phyloP scores from a whole-genome alignment of 2,888 invertebrate genomes.

The Sycophila texana region DNA sequence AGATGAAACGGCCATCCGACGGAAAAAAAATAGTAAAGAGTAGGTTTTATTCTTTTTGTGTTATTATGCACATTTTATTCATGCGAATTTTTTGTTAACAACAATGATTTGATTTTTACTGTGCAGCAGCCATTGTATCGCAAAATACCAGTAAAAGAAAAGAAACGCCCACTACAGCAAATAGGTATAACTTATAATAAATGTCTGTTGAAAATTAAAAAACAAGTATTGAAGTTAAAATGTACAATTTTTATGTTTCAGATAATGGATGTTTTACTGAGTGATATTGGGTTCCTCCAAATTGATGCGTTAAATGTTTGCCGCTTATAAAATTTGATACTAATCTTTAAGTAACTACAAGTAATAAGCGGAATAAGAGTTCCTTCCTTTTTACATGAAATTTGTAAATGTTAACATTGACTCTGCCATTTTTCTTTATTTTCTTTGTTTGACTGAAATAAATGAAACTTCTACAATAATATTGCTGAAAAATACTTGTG shows the following conservation, averaged over 20 bases:
- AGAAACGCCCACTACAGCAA: constrained; percentile 44
- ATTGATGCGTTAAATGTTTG: constrained; percentile 28
- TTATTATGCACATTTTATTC: constrained; percentile 48
- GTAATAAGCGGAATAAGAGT: constrained; percentile 56
- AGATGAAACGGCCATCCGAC: constrained; percentile 60
- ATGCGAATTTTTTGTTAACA: constrained; percentile 33
- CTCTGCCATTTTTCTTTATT: constrained; percentile 37
- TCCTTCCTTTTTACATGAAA: constrained; percentile 53
- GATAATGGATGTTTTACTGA: constrained; percentile 26
- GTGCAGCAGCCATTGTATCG: constrained; percentile 46
- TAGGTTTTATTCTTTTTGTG: constrained; percentile 30
- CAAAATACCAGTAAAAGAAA: constrained; percentile 56
- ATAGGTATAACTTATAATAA: constrained; percentile 36
- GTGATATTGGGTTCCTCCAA: constrained; percentile 17
- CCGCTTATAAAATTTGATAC: constrained; percentile 52
- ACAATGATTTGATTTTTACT: constrained; percentile 34
- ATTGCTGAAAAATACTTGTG: constrained; percentile 37
- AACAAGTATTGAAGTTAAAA: constrained; percentile 4
- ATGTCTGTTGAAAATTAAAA: background rate
- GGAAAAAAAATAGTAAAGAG: constrained; percentile 54
- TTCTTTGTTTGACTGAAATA: constrained; percentile 54
- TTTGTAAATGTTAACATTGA: constrained; percentile 55
- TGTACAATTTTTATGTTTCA: constrained; percentile 38
- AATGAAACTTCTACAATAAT: constrained; percentile 46
- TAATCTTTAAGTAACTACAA: constrained; percentile 52